A percentile compares a stretch with the other conserved stretches of the same genome.
phyloP scores from a whole-genome alignment of 2,113 vertebrate species.

The Myotis yumanensis region DNA sequence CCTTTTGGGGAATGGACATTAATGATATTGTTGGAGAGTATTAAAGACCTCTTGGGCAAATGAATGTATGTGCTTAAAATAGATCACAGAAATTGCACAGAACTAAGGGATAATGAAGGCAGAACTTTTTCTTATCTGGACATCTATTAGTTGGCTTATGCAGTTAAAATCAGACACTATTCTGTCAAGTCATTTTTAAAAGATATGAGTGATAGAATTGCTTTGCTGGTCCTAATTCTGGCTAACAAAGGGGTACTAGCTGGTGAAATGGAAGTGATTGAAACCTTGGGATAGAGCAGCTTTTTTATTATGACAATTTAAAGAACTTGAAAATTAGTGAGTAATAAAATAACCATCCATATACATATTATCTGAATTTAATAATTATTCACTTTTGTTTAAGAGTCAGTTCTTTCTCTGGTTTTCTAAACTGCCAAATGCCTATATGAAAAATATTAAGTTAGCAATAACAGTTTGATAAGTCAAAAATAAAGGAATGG shows the following conservation, averaged over 20 bases:
- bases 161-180: background rate
- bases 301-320: conserved; percentile 6
- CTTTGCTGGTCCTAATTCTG: background rate
- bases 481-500: background rate
- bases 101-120: background rate
- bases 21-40: background rate
- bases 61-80: background rate
- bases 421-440: background rate
- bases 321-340: background rate
- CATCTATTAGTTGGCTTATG: background rate
- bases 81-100: background rate
- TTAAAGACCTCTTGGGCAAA: background rate
- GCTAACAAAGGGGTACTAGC: background rate
- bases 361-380: background rate
- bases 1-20: background rate
- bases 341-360: background rate
- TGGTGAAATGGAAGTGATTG: background rate
- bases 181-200: conserved; percentile 17
- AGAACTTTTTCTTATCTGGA: background rate
- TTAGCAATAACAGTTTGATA: background rate
- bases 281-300: background rate
- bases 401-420: background rate
- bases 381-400: conserved; percentile 3
- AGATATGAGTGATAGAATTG: background rate
- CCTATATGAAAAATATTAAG: background rate